Conservation (phyloP, 2,888 invertebrate genomes). For the Mimumesa dahlbomi region DNA sequence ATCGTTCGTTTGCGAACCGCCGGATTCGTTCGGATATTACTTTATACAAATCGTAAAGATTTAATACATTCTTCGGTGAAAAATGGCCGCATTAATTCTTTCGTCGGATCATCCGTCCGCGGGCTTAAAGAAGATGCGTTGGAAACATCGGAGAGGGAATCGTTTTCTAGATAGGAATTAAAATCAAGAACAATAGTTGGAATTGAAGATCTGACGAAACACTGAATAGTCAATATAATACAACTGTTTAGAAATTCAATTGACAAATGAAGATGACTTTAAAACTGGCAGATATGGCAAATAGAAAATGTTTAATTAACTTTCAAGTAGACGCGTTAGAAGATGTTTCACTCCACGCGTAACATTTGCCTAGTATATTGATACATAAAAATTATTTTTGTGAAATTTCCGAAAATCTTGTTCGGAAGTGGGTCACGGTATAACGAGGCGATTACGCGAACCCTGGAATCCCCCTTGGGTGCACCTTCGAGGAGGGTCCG, state of each 20-base stretch:
- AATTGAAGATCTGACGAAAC: too few species aligned
- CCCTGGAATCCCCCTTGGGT: conserved; percentile 57
- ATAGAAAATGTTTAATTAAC: too few species aligned
- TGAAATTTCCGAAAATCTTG: conserved; percentile 43
- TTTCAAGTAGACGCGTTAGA: too few species aligned
- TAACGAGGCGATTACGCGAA: conserved; percentile 68
- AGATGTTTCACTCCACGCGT: not conserved
- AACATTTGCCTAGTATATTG: too few species aligned
- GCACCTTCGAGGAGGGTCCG: conserved; percentile 52
- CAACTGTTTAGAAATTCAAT: too few species aligned
- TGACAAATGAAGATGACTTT: too few species aligned
- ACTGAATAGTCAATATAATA: too few species aligned
- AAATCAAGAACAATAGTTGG: too few species aligned
- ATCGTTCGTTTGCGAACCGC: conserved; percentile 54
- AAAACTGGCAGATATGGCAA: too few species aligned
- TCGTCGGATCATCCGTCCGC: not conserved
- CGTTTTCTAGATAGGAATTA: too few species aligned
- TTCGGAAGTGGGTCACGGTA: conserved; percentile 45
- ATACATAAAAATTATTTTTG: too few species aligned
- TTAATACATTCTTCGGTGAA: conserved; percentile 29
- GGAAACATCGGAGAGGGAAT: not conserved
- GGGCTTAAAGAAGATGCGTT: not conserved
- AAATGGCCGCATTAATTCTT: conserved; percentile 23
- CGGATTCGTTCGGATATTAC: conserved; percentile 49
- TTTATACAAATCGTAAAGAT: conserved; percentile 44